These are phyloP conservation scores for Mycetomoellerius zeteki DNA, from an alignment of 1,140 invertebrate genomes.

Conservation along the genomic window DNA sequence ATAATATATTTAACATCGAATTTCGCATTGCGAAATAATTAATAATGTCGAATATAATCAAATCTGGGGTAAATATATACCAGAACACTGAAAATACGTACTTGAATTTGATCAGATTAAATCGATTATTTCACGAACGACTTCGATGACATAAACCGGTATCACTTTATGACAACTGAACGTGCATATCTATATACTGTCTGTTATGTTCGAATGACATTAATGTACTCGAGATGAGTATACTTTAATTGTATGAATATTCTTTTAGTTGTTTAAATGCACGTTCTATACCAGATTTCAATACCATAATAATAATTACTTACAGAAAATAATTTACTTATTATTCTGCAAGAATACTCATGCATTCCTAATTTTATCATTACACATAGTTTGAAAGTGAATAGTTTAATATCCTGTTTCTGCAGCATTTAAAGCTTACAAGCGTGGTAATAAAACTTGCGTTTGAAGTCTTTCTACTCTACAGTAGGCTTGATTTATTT, in stretches of 20 bases:
- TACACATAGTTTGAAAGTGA: not conserved
- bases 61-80: not conserved
- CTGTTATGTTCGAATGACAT: not conserved
- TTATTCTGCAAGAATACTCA: not conserved
- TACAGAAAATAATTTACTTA: not conserved
- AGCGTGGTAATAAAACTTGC: not conserved
- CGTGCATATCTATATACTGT: not conserved
- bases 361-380: not conserved
- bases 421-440: not conserved
- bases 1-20: not conserved
- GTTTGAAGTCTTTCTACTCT: not conserved
- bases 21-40: not conserved
- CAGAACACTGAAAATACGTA: not conserved
- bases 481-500: not conserved
- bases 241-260: not conserved
- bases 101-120: not conserved
- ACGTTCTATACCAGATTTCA: not conserved
- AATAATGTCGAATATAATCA: not conserved
- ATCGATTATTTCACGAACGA: constrained; percentile 3
- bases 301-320: not conserved
- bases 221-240: not conserved
- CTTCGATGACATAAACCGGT: not conserved
- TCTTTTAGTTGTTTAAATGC: not conserved
- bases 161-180: not conserved
- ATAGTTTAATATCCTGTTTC: not conserved